Evolutionary conservation across 2,888 invertebrate genomes (phyloP).

Genomic region (Eugnorisma glareosa): DNA sequence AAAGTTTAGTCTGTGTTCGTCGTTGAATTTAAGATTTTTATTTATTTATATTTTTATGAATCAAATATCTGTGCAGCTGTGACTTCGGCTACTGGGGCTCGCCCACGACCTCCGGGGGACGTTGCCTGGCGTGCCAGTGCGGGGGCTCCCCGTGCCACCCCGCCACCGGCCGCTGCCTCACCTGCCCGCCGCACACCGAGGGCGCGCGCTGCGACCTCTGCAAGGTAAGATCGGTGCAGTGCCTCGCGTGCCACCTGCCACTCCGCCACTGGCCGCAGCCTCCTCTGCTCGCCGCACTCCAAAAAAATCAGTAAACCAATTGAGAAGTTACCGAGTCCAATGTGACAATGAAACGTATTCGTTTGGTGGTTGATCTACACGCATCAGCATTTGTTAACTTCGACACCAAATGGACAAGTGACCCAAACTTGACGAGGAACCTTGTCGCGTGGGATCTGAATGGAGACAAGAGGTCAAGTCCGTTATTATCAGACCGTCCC

Average conservation of each 20-base stretch:
- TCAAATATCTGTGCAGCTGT: conserved; percentile 89
- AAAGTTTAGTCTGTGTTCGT: neutral
- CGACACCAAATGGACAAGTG: too few relatives aligned
- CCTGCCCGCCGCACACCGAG: conserved; percentile 93
- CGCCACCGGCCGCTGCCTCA: conserved; percentile 95
- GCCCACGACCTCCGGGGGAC: conserved; percentile 93
- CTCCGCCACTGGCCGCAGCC: neutral
- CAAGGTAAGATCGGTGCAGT: conserved; percentile 72
- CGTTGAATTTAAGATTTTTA: neutral
- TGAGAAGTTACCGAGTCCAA: too few relatives aligned
- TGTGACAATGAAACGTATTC: too few relatives aligned
- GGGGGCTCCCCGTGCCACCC: conserved; percentile 96
- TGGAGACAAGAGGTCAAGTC: neutral
- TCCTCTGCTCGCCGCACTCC: neutral
- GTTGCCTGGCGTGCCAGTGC: conserved; percentile 95
- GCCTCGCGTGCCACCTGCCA: neutral
- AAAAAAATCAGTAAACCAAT: too few relatives aligned
- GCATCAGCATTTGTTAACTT: too few relatives aligned
- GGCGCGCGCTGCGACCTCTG: conserved; percentile 93
- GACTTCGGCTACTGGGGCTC: conserved; percentile 96
- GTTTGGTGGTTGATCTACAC: too few relatives aligned
- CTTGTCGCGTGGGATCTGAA: neutral
- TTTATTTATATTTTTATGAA: too few relatives aligned
- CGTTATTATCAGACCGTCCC: too few relatives aligned
- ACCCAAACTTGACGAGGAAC: too few relatives aligned